Evolutionary conservation across 2,797 vertebrate genomes (phyloP), one percentile per base, ranked within the genome.

Genomic region (Salmo trutta): DNA sequence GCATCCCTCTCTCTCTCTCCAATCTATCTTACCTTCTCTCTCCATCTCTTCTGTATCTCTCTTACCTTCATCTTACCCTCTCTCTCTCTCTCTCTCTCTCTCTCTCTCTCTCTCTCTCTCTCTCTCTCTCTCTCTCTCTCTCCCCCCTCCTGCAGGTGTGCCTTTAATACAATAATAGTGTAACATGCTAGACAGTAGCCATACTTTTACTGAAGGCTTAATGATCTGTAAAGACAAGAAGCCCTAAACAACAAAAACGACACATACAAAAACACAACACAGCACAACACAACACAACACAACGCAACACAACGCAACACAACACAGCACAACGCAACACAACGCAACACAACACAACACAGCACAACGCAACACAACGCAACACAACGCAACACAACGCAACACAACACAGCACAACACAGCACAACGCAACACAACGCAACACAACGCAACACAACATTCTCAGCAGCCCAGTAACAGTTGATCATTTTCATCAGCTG

Each of bases 1-100:
- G 91, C 87, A 84, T 93, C 90, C 84, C 81, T 88, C 84, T 69
- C 73, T 67, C 70, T 79, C 71, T 81, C 74, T 36, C 78, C 64
- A 66, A 31, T 41, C 69, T 75, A 6, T 6, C 10, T 21, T 19
- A 17, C 54, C n/a, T 17, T n/a, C 79, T 85, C 78, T 27, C n/a
- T 24, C 29, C 14, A 1, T 36, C 67, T 16, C 67, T 36, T 2
- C 29, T 8, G 1, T 8, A 29, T 36, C 73, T 73, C 75, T 79
- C 24, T 75, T 54, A 41, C 21, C 64, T 73, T 69, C 41, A 36
- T 77, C 68, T 77, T 53, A 15, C 51, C 36, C 19, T 62, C 27
- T 69, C 24, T 74, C 78, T 77, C 15, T 74, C 67, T 67, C 84
- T 5, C 33, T 5, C 33, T 33, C 33, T 33, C 33, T 33, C 33